These are phyloP conservation scores for Osmerus eperlanus DNA, from an alignment of 2,113 vertebrate genomes.

Conservation along the genomic window DNA sequence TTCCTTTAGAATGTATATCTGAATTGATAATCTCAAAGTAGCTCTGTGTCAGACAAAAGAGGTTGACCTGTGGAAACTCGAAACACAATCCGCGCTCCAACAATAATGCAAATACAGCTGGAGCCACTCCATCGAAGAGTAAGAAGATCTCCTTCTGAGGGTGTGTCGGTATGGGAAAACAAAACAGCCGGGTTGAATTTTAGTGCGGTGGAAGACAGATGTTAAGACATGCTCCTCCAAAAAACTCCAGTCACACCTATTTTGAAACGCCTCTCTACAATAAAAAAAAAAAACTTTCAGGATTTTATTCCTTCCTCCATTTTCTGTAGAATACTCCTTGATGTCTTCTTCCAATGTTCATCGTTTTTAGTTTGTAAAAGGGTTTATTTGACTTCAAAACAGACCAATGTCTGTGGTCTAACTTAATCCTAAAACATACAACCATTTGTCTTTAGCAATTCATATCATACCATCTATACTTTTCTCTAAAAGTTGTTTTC, in stretches of 20 bases:
- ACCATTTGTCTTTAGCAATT: too few species aligned
- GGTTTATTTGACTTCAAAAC: too few species aligned
- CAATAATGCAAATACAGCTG: conserved; percentile 12
- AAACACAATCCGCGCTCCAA: not conserved
- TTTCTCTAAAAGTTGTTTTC: not conserved
- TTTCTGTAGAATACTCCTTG: conserved; percentile 31
- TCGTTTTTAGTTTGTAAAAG: too few species aligned
- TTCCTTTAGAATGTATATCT: not conserved
- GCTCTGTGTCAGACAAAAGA: not conserved
- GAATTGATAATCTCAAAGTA: not conserved
- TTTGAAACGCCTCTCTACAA: not conserved
- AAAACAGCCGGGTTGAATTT: not conserved
- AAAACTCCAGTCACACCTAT: conserved; percentile 35
- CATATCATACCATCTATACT: too few species aligned
- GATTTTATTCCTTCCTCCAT: conserved; percentile 43
- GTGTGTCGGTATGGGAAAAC: conserved; percentile 26
- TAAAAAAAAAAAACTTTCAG: too few species aligned
- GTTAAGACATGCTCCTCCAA: conserved; percentile 1
- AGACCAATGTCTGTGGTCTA: too few species aligned
- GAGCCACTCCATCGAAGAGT: not conserved
- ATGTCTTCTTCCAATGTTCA: not conserved
- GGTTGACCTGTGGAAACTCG: not conserved
- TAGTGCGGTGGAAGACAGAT: not conserved
- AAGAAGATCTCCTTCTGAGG: conserved; percentile 11
- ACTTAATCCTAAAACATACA: too few species aligned